phyloP scores from a whole-genome alignment of 1,140 invertebrate genomes.

The Drosophila dunni region DNA sequence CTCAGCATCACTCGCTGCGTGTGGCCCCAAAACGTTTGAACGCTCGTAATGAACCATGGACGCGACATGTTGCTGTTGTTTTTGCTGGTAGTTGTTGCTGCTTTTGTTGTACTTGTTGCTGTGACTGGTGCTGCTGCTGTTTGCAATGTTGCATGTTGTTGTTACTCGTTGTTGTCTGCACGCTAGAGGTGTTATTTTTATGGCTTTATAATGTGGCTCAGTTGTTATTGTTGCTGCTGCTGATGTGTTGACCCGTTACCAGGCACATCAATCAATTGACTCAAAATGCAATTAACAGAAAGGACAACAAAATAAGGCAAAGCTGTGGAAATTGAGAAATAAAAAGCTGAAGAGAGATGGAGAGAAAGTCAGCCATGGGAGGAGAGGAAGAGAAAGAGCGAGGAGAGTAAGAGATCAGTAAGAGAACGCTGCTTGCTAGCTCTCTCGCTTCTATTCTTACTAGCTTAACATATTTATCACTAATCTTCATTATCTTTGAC shows the following conservation, averaged over 20 bases:
- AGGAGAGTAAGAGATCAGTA: background rate
- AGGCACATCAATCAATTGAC: constrained; percentile 62
- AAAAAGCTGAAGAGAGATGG: background rate
- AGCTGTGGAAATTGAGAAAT: constrained; percentile 1
- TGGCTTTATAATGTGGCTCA: constrained; percentile 72
- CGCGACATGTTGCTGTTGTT: constrained; percentile 40
- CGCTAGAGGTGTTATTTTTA: constrained; percentile 72
- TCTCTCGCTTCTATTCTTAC: too few species aligned
- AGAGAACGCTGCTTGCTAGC: too few species aligned
- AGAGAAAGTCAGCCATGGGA: background rate
- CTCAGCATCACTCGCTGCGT: constrained; percentile 59
- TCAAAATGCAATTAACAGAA: constrained; percentile 41
- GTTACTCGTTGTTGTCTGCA: constrained; percentile 30
- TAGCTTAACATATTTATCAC: too few species aligned
- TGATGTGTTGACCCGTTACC: constrained; percentile 38
- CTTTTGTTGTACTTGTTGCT: constrained; percentile 22
- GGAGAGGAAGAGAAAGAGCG: background rate
- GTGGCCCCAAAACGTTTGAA: constrained; percentile 57
- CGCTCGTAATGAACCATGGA: constrained; percentile 40
- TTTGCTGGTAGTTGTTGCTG: background rate
- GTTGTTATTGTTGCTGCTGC: constrained; percentile 19
- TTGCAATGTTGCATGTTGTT: constrained; percentile 21
- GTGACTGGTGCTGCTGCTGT: constrained; percentile 19
- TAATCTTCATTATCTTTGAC: background rate
- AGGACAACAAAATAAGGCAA: constrained; percentile 26